Conservation (phyloP, 2,113 vertebrate species). For the Mobula birostris region DNA sequence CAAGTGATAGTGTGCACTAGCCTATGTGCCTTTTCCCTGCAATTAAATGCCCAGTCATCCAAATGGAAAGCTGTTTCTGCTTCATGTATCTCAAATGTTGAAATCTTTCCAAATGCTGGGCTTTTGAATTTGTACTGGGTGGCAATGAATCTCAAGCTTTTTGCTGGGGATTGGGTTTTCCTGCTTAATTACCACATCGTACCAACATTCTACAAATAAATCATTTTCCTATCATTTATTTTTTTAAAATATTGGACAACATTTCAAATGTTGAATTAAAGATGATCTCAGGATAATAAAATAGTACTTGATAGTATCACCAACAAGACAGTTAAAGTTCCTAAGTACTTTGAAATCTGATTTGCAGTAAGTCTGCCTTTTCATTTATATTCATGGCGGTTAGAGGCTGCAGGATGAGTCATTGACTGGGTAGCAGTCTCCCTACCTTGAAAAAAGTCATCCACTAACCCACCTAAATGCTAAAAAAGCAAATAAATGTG, state of each 20-base stretch:
- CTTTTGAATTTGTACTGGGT: neutral
- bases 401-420: neutral
- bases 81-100: neutral
- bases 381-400: neutral
- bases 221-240: neutral
- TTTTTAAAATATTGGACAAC: neutral
- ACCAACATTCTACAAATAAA: neutral
- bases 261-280: conserved; percentile 5
- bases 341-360: neutral
- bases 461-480: neutral
- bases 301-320: too few relatives aligned
- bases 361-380: neutral
- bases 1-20: neutral
- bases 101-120: neutral
- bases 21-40: neutral
- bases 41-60: conserved; percentile 14
- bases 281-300: neutral
- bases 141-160: neutral
- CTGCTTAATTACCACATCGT: neutral
- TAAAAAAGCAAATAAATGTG: neutral
- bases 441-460: neutral
- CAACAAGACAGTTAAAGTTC: neutral
- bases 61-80: neutral
- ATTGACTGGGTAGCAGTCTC: neutral
- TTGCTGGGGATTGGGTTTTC: neutral